Evolutionary conservation across 2,797 vertebrate species (phyloP).

Genomic region (Anguilla pacifica): DNA sequence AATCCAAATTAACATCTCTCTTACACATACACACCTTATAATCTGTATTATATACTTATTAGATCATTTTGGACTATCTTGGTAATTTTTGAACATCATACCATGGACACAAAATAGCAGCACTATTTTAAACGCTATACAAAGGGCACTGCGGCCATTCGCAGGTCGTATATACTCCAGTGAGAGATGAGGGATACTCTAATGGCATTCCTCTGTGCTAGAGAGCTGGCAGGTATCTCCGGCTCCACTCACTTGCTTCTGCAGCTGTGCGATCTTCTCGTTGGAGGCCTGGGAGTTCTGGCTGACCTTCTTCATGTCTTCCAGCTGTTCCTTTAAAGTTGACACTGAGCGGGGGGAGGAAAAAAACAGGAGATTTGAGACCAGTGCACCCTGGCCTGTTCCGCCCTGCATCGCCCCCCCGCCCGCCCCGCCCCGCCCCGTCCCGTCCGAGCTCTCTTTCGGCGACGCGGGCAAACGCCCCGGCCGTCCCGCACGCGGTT

Average conservation of each 20-base stretch:
- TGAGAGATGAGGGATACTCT: neutral
- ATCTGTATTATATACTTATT: neutral
- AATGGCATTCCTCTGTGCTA: neutral
- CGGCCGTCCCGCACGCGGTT: neutral
- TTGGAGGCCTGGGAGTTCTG: slow-evolving; percentile 93
- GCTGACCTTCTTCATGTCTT: slow-evolving; percentile 91
- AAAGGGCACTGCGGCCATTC: neutral
- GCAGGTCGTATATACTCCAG: neutral
- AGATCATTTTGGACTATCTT: neutral
- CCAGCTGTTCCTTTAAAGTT: slow-evolving; percentile 95
- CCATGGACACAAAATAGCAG: neutral
- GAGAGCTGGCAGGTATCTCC: neutral
- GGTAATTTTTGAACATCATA: too few species aligned
- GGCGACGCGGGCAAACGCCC: neutral
- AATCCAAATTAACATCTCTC: neutral
- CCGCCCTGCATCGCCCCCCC: neutral
- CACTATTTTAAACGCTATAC: neutral
- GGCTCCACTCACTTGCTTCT: slow-evolving; percentile 84
- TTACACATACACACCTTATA: neutral
- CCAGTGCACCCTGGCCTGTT: neutral
- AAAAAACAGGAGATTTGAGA: slow-evolving; percentile 29
- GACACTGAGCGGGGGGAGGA: slow-evolving; percentile 76
- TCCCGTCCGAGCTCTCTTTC: neutral
- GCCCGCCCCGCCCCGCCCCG: neutral
- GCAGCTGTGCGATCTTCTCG: slow-evolving; percentile 91